A percentile compares a stretch with the other conserved stretches of the same genome.
Evolutionary conservation across 2,797 vertebrate species (phyloP).

Genomic region (Fistularia tabacaria): DNA sequence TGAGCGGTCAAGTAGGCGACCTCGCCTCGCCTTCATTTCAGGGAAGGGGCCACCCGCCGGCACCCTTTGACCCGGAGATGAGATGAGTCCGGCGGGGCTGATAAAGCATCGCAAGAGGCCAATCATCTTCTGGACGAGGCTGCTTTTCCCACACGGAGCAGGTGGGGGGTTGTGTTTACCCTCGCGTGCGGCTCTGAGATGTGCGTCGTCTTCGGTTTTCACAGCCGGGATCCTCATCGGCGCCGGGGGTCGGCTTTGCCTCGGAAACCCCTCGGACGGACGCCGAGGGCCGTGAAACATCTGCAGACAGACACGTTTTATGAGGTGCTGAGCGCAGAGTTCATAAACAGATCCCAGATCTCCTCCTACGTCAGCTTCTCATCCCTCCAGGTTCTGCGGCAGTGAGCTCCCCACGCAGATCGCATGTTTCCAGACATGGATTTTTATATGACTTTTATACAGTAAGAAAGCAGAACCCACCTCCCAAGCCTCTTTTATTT

Average conservation of each 20-base stretch:
- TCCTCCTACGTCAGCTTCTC: slow-evolving; percentile 10
- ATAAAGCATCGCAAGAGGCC: slow-evolving; percentile 52
- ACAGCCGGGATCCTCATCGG: slow-evolving; percentile 12
- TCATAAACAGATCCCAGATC: slow-evolving; percentile 35
- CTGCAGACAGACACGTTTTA: slow-evolving; percentile 38
- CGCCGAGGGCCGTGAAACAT: slow-evolving; percentile 23
- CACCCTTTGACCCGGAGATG: slow-evolving; percentile 42
- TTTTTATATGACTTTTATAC: too few relatives aligned
- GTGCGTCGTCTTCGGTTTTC: slow-evolving; percentile 5
- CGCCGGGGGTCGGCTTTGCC: slow-evolving; percentile 14
- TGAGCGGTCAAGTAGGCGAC: slow-evolving; percentile 76
- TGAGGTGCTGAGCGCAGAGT: slow-evolving; percentile 34
- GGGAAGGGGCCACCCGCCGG: slow-evolving; percentile 60
- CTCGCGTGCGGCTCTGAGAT: slow-evolving; percentile 21
- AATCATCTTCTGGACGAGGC: slow-evolving; percentile 29
- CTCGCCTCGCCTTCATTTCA: slow-evolving; percentile 75
- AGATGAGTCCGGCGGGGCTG: slow-evolving; percentile 57
- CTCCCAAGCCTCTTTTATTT: too few relatives aligned
- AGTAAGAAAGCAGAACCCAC: slow-evolving; percentile 2
- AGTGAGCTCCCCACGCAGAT: not conserved
- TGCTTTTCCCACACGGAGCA: slow-evolving; percentile 37
- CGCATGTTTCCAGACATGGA: not conserved
- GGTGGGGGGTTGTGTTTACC: slow-evolving; percentile 26
- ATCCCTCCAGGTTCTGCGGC: slow-evolving; percentile 3
- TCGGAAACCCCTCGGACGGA: slow-evolving; percentile 20